Evolutionary conservation across 2,113 vertebrate genomes (phyloP), one percentile per base, ranked within the genome.

Genomic region (Ophiodon elongatus): DNA sequence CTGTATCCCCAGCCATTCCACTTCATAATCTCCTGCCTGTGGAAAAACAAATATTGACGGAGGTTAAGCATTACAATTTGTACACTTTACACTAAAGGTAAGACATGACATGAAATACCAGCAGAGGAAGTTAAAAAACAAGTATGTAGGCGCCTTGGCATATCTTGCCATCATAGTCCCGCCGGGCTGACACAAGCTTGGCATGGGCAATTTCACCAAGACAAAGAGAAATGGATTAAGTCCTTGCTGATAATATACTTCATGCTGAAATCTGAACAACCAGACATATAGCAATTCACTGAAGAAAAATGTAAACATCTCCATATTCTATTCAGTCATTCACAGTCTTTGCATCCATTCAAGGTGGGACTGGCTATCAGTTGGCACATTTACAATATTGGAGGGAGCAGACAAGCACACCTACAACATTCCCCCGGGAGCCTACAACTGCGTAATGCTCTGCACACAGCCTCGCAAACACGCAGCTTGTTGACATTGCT

Each of bases 1-100:
- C 95, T 98, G 92, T 99, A 99, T 75, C 98, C 98, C 98, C 98
- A 99, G 82, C 98, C 98, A 80, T 99, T 99, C 98, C 98, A 99
- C 85, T 99, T 99, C 95, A 99, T 95, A 85, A 98, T 85, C 93
- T 99, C 98, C 95, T 99, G 98, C 93, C 98, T 99, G 91, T 82
- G 74, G 59, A 88, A 76, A 89, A 69, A 89, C 21, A 81, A 83
- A 88, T 47, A 73, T 35, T 76, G 43, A 29, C 43, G 81, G 37
- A 82, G 2, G 66, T 87, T 75, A 62, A 70, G 11, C 65, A 45
- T 17, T 13, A 25, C 19, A 79, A 67, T 15, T 33, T 6, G 29
- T 10, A 70, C 13, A 10, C 57, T 33, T 80, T 17, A 59, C 10
- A 59, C 15, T 73, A 19, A 35, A 74, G 21, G 65, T 57, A 71